Evolutionary conservation across 2,113 vertebrate genomes (phyloP).

Genomic region (Eclectus roratus): DNA sequence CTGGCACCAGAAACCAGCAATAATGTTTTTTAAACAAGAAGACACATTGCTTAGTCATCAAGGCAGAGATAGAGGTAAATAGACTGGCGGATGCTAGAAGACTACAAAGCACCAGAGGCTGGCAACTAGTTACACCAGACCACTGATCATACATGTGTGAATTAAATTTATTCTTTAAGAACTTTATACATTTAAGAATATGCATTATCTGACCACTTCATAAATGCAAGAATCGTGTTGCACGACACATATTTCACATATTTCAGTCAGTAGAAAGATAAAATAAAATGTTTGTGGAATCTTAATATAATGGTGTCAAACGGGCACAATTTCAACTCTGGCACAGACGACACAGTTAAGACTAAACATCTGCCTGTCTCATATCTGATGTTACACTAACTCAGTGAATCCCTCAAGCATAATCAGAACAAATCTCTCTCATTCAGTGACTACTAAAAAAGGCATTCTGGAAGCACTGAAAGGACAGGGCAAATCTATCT

Average conservation of each 20-base stretch:
- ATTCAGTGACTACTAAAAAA: not conserved
- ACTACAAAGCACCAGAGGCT: not conserved
- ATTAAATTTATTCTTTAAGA: not conserved
- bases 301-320: not conserved
- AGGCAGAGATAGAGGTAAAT: not conserved
- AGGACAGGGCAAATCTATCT: not conserved
- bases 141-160: too few relatives aligned
- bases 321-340: not conserved
- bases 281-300: not conserved
- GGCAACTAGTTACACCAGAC: not conserved
- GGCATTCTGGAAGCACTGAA: not conserved
- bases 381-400: not conserved
- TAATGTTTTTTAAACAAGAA: not conserved
- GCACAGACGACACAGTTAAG: not conserved
- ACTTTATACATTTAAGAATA: not conserved
- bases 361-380: not conserved
- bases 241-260: not conserved
- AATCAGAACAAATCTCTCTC: not conserved
- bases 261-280: not conserved
- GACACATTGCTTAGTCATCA: not conserved
- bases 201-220: not conserved
- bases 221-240: not conserved
- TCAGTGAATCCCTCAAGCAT: not conserved
- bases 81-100: not conserved
- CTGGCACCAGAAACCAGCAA: not conserved